Base-by-base conservation (phyloP, 2,888 invertebrate genomes). In the Spodoptera picta region DNA sequence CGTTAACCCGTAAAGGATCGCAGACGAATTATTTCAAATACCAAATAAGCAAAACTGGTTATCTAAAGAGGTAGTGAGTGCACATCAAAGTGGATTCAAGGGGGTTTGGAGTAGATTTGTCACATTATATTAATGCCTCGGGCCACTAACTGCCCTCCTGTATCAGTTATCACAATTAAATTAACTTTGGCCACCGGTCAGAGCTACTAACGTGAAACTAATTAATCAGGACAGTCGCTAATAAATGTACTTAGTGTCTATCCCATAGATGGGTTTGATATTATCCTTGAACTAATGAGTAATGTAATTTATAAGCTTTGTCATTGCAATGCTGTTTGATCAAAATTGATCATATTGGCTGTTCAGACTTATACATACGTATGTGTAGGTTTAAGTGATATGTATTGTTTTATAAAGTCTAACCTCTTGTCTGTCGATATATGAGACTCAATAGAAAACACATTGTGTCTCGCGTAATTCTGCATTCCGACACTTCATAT, bases 71-170 rank as follows among this genome's bases (percentile, higher is more conserved):
- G 43, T 41, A 58, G 36, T 27, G 6, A 0, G 12, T 66, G 44
- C 23, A 59, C 68, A 55, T 52, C 43, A 36, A 71, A 57, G 54
- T 58, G 43, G 57, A 58, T 69, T 14, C 7, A 7, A 57, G 27
- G 47, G 47, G 42, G 41, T 12, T 11, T 10, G 6, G n/a, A 31
- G 23, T 27, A 45, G 49, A 60, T 51, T 42, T 58, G 63, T 58
- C 73, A 64, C 57, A 60, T 73, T 31, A 59, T 54, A 63, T 57
- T 72, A 56, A n/a, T 4, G 31, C 63, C 55, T 7, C 7, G 10
- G 54, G 49, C 36, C 14, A 4, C 45, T 31, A 31, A 42, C 50
- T 10, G 36, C 49, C 43, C 46, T 14, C 49, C n/a, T 45, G 48
- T 10, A 55, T 19, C 9, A 24, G n/a, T 27, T 11, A 14, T 45